Base-by-base conservation (phyloP, 2,797 vertebrate genomes). In the Molossus alvarezi region DNA sequence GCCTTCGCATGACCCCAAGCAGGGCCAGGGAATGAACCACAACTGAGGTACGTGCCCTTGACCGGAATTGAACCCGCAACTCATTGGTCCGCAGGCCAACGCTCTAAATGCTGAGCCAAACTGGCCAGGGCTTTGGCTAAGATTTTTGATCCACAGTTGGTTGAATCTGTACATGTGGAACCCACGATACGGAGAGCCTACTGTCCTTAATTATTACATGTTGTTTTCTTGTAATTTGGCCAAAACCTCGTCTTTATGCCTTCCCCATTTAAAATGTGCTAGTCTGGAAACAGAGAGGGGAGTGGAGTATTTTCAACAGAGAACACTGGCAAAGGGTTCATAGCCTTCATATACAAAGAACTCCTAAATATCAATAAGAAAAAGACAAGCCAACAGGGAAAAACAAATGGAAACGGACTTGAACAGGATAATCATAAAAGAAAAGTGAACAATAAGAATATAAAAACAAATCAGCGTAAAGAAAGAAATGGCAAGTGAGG, bases 271-370 rank as follows among this genome's bases (percentile, higher is more conserved):
- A 55, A 82, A 91, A 58, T 10, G 20, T 2, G 17, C n/a, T 64
- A 11, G 20, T 45, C 27, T 18, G 25, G 83, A 90, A 53, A 41
- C 67, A 60, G 21, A 71, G 6, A 2, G 33, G 10, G 2, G 2
- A 2, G 0, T 41, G 23, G n/a, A n/a, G 55, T 53, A 2, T 29
- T 67, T 79, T 45, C 69, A 67, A 41, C 21, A 37, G 23, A 79
- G 27, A 71, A 14, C 25, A 3, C n/a, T 1, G 23, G 13, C 64
- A 41, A 23, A 87, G 17, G 25, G 13, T 23, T 62, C 45, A 0
- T 33, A n/a, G 9, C 77, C 69, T 90, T 83, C 64, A 73, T 27
- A 65, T 55, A 27, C 45, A 88, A 91, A 95, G 91, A 87, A 27
- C 65, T 4, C 72, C 14, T 77, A 75, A 10, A 62, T 18, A 29